Evolutionary conservation across 2,888 invertebrate genomes (phyloP).

Genomic region (Lepidochitona cinerea): DNA sequence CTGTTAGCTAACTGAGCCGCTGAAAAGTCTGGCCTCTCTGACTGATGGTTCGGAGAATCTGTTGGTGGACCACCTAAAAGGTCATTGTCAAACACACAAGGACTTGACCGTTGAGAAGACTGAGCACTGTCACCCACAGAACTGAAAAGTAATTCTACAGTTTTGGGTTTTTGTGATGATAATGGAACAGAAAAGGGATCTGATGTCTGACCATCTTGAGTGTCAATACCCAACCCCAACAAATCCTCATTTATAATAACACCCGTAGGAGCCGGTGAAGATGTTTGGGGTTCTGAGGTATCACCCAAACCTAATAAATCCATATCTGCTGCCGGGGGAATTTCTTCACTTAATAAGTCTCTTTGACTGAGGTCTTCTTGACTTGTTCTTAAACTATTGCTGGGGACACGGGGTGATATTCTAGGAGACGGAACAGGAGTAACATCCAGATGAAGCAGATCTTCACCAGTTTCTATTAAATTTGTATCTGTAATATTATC

Average conservation of each 20-base stretch:
- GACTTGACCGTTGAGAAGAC: conserved; percentile 48
- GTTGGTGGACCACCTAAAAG: conserved; percentile 31
- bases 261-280: neutral
- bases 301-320: conserved; percentile 10
- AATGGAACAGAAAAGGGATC: neutral
- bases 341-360: conserved; percentile 30
- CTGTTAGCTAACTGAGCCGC: conserved; percentile 45
- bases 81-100: conserved; percentile 41
- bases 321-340: conserved; percentile 10
- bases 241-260: conserved; percentile 50
- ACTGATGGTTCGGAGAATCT: conserved; percentile 29
- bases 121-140: conserved; percentile 35
- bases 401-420: conserved; percentile 42
- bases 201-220: neutral
- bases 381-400: conserved; percentile 49
- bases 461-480: conserved; percentile 13
- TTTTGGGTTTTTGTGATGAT: neutral
- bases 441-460: conserved; percentile 34
- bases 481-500: conserved; percentile 16
- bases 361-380: conserved; percentile 34
- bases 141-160: conserved; percentile 3
- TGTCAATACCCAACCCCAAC: conserved; percentile 41
- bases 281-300: neutral
- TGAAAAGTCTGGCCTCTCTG: conserved; percentile 13
- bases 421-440: conserved; percentile 43